phyloP scores from a whole-genome alignment of 2,113 vertebrate genomes.

The Ranitomeya variabilis region DNA sequence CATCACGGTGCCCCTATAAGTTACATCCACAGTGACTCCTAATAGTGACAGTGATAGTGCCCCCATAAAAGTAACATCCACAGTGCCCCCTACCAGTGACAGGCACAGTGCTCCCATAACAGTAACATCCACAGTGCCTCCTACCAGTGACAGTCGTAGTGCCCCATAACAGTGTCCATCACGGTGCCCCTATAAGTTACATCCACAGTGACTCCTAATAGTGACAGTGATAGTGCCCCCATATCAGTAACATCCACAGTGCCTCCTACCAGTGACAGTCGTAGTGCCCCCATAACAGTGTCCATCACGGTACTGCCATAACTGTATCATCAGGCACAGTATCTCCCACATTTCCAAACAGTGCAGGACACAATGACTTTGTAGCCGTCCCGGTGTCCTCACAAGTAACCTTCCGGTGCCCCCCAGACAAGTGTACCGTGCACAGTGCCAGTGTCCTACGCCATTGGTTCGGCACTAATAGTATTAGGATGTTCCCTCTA shows the following conservation, averaged over 20 bases:
- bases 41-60: background rate
- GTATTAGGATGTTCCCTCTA: too few relatives aligned
- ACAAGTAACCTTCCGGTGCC: background rate
- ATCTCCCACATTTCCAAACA: background rate
- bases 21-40: background rate
- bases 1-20: background rate
- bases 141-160: background rate
- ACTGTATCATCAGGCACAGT: background rate
- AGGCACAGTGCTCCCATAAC: background rate
- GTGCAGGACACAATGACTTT: background rate
- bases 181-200: background rate
- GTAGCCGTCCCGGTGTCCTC: background rate
- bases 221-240: background rate
- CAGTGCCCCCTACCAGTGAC: background rate
- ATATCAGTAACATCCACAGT: too few relatives aligned
- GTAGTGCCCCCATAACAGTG: background rate
- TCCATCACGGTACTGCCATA: background rate
- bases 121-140: background rate
- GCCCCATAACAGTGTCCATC: background rate
- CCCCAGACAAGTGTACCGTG: background rate
- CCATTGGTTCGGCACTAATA: too few relatives aligned
- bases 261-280: background rate
- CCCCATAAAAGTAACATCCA: background rate
- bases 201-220: background rate
- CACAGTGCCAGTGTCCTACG: background rate